Evolutionary conservation across 92 coral and sea anemone species (phyloP), one percentile per base, ranked within the genome.

Genomic region (Ricordea florida): DNA sequence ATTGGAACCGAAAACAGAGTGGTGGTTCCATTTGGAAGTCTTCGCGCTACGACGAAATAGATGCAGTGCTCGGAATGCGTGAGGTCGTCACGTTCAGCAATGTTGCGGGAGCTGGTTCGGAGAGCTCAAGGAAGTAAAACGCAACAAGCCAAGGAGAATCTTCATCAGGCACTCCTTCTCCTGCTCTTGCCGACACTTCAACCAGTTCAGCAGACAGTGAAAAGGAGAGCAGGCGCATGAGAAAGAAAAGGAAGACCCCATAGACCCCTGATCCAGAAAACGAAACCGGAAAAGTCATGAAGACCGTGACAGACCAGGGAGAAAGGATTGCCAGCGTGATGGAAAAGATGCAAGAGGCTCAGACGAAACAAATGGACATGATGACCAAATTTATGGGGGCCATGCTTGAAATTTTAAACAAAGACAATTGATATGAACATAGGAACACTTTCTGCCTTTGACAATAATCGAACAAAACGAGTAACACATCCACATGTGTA

Each of bases 311-410:
- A 18, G 81, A 74, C 23, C 58, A 45, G 31, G 44, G 47, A 40
- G 81, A 59, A 28, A 51, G 81, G 31, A 74, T 44, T 63, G 72
- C 81, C 1, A 35, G 14, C 10, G 72, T 74, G 15, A 74, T 60
- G 43, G 67, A 74, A 34, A 59, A 60, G 45, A 60, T 74, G 81
- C 72, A 74, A 46, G 81, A 74, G 51, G 69, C 81, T 60, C 81
- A 74, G 24, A 27, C 71, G 0, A 41, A 59, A 65, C 72, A 74
- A 60, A 74, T 74, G 72, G 62, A 74, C 43, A 43, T 60, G 58
- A 60, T 76, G 74, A 76, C 18, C 37, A 44, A 57, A 61, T 49
- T 63, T 38, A 73, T 73, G 80, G 51, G 53, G 13, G 80, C 61
- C 55, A 73, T 73, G 80, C 63, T 38, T 25, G 69, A 73, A 57